phyloP scores from a whole-genome alignment of 53 echinoderm and acorn worm species.

The Hippasteria phrygiana region DNA sequence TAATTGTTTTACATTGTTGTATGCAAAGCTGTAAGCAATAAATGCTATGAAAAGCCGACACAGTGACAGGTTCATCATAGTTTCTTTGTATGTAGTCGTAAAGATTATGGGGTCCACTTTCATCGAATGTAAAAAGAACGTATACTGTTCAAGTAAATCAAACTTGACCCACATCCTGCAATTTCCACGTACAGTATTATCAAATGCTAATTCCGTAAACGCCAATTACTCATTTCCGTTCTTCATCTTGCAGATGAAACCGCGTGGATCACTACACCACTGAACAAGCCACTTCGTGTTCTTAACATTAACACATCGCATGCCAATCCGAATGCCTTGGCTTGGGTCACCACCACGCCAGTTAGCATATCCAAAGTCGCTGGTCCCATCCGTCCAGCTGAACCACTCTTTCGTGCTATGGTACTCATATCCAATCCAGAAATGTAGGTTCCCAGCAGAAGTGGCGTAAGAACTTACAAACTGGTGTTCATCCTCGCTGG shows the following conservation, averaged over 20 bases:
- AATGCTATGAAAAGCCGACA: too few relatives aligned
- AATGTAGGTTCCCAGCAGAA: neutral
- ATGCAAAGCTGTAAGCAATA: too few relatives aligned
- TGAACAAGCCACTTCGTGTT: neutral
- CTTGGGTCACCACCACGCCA: neutral
- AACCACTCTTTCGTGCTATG: neutral
- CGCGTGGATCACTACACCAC: slow-evolving; percentile 3
- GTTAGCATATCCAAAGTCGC: neutral
- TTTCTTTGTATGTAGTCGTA: too few relatives aligned
- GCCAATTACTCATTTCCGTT: too few relatives aligned
- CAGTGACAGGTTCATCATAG: too few relatives aligned
- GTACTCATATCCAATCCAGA: neutral
- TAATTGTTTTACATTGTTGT: too few relatives aligned
- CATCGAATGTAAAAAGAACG: too few relatives aligned
- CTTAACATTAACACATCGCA: neutral
- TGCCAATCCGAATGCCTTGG: neutral
- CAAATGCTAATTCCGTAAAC: too few relatives aligned
- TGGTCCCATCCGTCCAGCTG: neutral
- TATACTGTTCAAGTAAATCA: too few relatives aligned
- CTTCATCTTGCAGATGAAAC: neutral
- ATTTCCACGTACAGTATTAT: too few relatives aligned
- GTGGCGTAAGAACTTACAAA: neutral
- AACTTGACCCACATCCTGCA: too few relatives aligned
- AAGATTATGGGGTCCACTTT: too few relatives aligned
- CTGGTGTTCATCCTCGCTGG: slow-evolving; percentile 4